Base-by-base conservation (phyloP, 1,140 invertebrate genomes). In the Pseudomyrmex cubaensis region DNA sequence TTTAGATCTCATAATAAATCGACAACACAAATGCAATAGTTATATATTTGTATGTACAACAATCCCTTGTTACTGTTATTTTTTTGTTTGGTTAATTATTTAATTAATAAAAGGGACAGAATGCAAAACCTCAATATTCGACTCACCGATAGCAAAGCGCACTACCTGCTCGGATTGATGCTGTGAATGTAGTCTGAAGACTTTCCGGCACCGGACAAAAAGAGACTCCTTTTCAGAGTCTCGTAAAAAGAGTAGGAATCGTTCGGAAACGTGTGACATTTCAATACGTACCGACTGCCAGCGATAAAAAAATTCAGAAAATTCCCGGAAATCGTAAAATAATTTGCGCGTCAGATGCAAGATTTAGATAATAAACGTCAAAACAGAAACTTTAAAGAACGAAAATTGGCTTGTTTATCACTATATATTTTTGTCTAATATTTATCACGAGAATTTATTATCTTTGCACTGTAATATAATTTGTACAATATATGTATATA, bases 291-390 rank as follows among this genome's bases (percentile, higher is more conserved):
- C 22, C 46, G 25, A 8, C 10, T 8, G 15, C 1, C 15, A 12
- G 5, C 35, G 35, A 35, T 35, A 35, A 61, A 64, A 57, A n/a
- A 85, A 44, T 25, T 54, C 52, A 20, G 54, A 15, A 54, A 85
- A 25, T 73, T 61, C 54, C 57, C 66, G 35, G 3, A 48, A 63
- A 74, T 82, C 64, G 22, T 54, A 56, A 59, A 85, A 84, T 85
- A 54, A 75, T 52, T 62, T 85, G 20, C 35, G 52, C 35, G 52
- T 84, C 50, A 44, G 10, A 52, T 61, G 25, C 10, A 35, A 35
- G 67, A 64, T 52, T 57, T 62, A 4, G 35, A n/a, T 17, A 2
- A 8, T n/a, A 15, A 15, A 44, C 13, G 13, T 52, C 13, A 52
- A 9, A 1, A 17, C n/a, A 54, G 20, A 64, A 44, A 64, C 10